Conservation (phyloP, 1,140 invertebrate genomes). For the Eueides isabella region DNA sequence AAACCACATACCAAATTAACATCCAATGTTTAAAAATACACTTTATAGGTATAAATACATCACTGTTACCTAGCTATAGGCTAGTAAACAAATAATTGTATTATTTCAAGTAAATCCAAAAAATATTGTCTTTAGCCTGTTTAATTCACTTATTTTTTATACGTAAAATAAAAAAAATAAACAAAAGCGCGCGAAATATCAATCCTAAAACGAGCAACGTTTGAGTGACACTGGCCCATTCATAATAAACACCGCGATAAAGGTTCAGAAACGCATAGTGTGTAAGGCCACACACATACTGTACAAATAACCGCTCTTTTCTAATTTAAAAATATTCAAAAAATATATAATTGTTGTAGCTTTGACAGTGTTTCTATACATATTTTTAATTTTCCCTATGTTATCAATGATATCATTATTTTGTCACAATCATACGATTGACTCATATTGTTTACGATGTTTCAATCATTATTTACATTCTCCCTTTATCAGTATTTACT, state of each 20-base stretch:
- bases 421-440: neutral
- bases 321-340: neutral
- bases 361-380: neutral
- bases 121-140: neutral
- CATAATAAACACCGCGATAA: conserved; percentile 54
- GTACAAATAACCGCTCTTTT: conserved; percentile 9
- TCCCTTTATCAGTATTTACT: neutral
- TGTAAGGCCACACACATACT: conserved; percentile 44
- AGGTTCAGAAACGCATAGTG: conserved; percentile 50
- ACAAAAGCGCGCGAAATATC: conserved; percentile 40
- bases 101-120: neutral
- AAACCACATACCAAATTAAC: conserved; percentile 18
- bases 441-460: neutral
- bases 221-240: conserved; percentile 54
- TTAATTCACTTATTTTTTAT: neutral
- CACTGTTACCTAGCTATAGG: too few species aligned
- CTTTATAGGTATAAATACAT: neutral
- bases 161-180: conserved; percentile 33
- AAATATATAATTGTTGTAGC: neutral
- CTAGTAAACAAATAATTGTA: too few species aligned
- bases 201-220: conserved; percentile 45
- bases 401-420: neutral
- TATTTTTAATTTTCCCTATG: neutral
- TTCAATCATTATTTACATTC: neutral
- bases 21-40: conserved; percentile 1